Evolutionary conservation across 2,797 vertebrate species (phyloP).

Genomic region (Bryconaethiops microstoma): DNA sequence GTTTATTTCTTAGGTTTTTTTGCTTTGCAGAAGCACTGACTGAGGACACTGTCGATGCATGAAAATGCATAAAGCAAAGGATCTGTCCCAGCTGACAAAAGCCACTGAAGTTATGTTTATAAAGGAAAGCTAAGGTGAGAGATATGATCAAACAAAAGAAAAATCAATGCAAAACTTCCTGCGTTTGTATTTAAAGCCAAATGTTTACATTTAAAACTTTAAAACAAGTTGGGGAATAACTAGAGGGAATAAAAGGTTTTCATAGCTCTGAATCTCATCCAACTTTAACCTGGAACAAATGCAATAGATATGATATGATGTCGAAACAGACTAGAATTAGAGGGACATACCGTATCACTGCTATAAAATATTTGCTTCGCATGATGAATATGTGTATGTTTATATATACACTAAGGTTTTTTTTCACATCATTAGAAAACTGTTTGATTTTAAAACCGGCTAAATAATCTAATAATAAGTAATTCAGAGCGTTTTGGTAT

Average conservation of each 20-base stretch:
- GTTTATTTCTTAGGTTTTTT: too few relatives aligned
- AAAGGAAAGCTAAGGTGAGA: background rate
- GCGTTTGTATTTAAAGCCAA: background rate
- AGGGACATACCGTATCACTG: background rate
- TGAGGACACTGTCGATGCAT: background rate
- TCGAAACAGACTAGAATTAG: background rate
- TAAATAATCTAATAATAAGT: too few relatives aligned
- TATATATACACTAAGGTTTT: too few relatives aligned
- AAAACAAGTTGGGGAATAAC: background rate
- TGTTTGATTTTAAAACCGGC: too few relatives aligned
- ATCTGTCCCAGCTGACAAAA: background rate
- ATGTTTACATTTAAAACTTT: too few relatives aligned
- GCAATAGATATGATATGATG: too few relatives aligned
- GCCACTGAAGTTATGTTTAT: background rate
- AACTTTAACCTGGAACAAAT: background rate
- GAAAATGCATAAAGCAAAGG: background rate
- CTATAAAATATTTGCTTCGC: too few relatives aligned
- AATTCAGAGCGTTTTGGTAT: background rate
- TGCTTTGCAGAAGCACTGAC: background rate
- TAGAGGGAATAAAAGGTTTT: background rate
- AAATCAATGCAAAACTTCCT: background rate
- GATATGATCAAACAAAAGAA: background rate
- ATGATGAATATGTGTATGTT: too few relatives aligned
- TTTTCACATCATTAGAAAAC: too few relatives aligned
- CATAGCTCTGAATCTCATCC: background rate